Conservation (phyloP, 2,113 vertebrate genomes). For the Aptenodytes forsteri region DNA sequence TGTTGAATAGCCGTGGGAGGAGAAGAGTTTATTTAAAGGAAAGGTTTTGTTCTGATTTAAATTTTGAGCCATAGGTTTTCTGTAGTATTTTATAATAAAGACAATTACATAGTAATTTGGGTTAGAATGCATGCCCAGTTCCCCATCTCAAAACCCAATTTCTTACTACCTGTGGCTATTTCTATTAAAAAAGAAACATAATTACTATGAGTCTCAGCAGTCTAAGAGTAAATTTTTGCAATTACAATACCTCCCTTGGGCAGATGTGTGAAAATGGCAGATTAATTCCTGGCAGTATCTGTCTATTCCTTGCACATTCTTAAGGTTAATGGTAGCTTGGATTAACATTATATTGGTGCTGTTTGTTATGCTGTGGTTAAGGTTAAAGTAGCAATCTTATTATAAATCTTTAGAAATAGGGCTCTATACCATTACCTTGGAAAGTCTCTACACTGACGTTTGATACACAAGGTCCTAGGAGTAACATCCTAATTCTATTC, state of each 20-base stretch:
- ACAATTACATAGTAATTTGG: constrained; percentile 76
- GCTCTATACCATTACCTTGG: background rate
- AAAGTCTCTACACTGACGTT: background rate
- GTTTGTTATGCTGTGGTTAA: constrained; percentile 57
- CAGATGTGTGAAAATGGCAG: constrained; percentile 78
- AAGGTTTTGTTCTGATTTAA: constrained; percentile 27
- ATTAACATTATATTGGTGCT: constrained; percentile 20
- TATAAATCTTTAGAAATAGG: constrained; percentile 29
- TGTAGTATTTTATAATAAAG: constrained; percentile 62
- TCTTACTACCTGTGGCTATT: constrained; percentile 84
- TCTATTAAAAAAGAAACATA: constrained; percentile 80
- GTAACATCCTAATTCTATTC: background rate
- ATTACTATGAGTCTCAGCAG: constrained; percentile 82
- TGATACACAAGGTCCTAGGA: background rate
- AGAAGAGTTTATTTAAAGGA: constrained; percentile 23
- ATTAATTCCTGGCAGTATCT: constrained; percentile 74
- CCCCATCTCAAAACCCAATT: constrained; percentile 76
- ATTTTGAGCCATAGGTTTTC: constrained; percentile 63
- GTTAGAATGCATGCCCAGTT: constrained; percentile 76
- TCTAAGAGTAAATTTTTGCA: constrained; percentile 79
- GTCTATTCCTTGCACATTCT: constrained; percentile 50
- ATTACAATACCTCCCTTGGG: constrained; percentile 81
- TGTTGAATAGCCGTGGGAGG: background rate
- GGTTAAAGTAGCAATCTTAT: constrained; percentile 40
- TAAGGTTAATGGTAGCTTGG: constrained; percentile 35